Percentiles rank a stretch among this genome's conserved stretches.
Conservation (phyloP, 2,113 vertebrate species). For the Nymphicus hollandicus region DNA sequence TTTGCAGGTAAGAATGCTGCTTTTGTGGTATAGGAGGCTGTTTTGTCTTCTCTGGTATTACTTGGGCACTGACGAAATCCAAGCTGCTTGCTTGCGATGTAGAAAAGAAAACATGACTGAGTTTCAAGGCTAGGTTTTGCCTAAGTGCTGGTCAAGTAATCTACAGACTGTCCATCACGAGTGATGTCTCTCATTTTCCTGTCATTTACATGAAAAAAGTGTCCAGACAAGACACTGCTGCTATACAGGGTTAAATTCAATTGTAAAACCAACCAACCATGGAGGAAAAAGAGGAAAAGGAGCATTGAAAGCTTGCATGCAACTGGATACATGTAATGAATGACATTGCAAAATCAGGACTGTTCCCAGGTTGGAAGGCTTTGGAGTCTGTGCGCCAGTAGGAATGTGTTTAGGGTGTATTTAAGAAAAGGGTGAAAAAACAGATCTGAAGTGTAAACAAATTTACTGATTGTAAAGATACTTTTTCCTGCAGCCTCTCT, state of each 20-base stretch:
- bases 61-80: not conserved
- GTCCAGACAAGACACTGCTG: not conserved
- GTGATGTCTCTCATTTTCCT: not conserved
- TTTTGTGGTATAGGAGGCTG: not conserved
- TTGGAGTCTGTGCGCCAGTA: not conserved
- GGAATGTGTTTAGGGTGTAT: not conserved
- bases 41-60: not conserved
- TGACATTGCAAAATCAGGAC: not conserved
- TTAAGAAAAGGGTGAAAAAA: not conserved
- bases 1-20: not conserved
- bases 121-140: not conserved
- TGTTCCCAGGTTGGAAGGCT: not conserved
- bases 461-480: not conserved
- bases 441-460: not conserved
- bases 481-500: not conserved
- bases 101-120: not conserved
- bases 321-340: not conserved
- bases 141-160: rapidly evolving
- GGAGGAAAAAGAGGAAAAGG: not conserved
- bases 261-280: not conserved
- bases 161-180: not conserved
- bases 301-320: not conserved
- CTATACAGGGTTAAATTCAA: not conserved
- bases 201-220: not conserved
- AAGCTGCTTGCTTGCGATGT: not conserved